Evolutionary conservation across 2,888 invertebrate genomes (phyloP).

Genomic region (Sminthurinus aureus): DNA sequence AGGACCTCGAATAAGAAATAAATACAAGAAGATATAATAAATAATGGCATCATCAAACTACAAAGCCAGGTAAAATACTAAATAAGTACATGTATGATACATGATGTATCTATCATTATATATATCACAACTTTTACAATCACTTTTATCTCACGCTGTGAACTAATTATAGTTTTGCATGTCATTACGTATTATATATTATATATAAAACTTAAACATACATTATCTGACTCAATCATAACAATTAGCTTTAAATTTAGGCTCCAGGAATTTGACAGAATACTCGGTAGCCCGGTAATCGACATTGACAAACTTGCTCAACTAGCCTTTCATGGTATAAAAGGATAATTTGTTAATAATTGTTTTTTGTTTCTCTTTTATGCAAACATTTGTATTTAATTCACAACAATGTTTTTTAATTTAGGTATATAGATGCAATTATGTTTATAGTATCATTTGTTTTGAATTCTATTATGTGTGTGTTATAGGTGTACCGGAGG

Average conservation of each 20-base stretch:
- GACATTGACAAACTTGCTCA: conserved; percentile 25
- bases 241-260: conserved; percentile 21
- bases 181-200: background rate
- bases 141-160: background rate
- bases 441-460: too few species aligned
- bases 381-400: too few species aligned
- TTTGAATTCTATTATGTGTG: background rate
- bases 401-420: too few species aligned
- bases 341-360: background rate
- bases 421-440: too few species aligned
- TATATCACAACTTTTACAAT: background rate
- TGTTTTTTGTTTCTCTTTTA: too few species aligned
- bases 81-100: background rate
- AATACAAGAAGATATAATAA: too few species aligned
- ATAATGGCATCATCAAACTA: background rate
- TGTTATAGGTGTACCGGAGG: conserved; percentile 84
- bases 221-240: background rate
- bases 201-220: background rate
- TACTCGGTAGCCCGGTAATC: background rate
- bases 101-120: background rate
- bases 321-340: conserved; percentile 36
- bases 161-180: background rate
- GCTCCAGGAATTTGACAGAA: conserved; percentile 33
- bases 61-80: background rate
- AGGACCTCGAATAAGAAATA: too few species aligned